Base-by-base conservation (phyloP, 2,113 vertebrate species). In the Zosterops lateralis region DNA sequence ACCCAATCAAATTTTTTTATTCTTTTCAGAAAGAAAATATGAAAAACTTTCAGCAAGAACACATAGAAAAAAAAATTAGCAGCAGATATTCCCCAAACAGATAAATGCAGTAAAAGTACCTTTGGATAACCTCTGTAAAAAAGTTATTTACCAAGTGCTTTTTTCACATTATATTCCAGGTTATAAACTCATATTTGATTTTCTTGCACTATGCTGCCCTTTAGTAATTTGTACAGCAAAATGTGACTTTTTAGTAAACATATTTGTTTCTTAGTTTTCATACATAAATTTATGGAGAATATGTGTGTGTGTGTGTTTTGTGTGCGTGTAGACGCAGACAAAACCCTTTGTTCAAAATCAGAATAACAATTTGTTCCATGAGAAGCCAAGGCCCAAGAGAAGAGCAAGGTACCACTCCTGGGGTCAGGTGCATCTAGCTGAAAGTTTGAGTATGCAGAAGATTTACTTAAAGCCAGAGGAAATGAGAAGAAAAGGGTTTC, bases 11-110 rank as follows among this genome's bases (percentile, higher is more conserved):
- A 45, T 25, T 21, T 32, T 26, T 38, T 28, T 70, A 13, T 45
- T 77, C 3, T 60, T 65, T 77, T 64, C 50, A 56, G 36, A 53
- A 70, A 53, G 11, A 84, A 81, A 70, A 60, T 26, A 28, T 3
- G 4, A 70, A 47, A 74, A 81, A 32, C 2, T 14, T 48, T 22
- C 6, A 66, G 29, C 20, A 12, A 83, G 42, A 79, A 74, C 11
- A 60, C 16, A 17, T 8, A 22, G 3, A 2, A 32, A 86, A 75
- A 75, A 14, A 13, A 9, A 50, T 18, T 4, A 56, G 8, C 13
- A 51, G 29, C 0, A 0, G 12, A 25, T 3, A 6, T 65, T 65
- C 9, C 15, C 21, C 38, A 54, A 53, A 51, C 3, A 47, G 42
- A 45, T 8, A 81, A 64, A 73, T 31, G 20, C 2, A 58, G 20